These are phyloP conservation scores for Meles meles DNA, from an alignment of 2,113 vertebrate species.

Conservation along the genomic window DNA sequence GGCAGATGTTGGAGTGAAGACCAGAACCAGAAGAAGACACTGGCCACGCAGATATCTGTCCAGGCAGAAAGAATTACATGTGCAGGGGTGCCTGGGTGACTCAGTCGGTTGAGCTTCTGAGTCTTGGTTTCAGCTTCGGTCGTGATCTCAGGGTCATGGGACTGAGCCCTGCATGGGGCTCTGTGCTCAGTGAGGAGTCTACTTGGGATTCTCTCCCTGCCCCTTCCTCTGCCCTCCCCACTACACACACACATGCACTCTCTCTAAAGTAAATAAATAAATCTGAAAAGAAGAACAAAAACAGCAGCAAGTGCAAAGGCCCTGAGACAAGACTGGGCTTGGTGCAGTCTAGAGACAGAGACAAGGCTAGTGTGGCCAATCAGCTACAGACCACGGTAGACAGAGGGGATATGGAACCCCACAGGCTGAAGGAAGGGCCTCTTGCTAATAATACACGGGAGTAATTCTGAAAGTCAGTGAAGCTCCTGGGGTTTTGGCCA, in stretches of 20 bases:
- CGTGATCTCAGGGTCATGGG: no score
- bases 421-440: accelerated
- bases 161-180: no score
- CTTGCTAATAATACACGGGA: background rate
- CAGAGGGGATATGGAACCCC: background rate
- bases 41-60: background rate
- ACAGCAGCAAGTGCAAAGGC: background rate
- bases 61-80: background rate
- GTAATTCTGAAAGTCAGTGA: background rate
- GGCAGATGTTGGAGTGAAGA: background rate
- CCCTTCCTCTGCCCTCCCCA: no score
- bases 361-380: background rate
- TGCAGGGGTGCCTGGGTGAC: background rate
- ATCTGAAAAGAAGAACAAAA: background rate
- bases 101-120: background rate
- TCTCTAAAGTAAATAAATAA: background rate
- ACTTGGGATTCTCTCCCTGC: no score
- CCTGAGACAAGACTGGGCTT: background rate
- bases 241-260: background rate
- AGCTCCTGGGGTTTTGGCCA: background rate
- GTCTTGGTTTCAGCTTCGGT: no score
- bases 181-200: no score
- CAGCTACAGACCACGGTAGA: accelerated
- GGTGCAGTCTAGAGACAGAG: background rate
- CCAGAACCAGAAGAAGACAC: background rate